Conservation (phyloP, 1,140 invertebrate species). For the Nymphalis io region DNA sequence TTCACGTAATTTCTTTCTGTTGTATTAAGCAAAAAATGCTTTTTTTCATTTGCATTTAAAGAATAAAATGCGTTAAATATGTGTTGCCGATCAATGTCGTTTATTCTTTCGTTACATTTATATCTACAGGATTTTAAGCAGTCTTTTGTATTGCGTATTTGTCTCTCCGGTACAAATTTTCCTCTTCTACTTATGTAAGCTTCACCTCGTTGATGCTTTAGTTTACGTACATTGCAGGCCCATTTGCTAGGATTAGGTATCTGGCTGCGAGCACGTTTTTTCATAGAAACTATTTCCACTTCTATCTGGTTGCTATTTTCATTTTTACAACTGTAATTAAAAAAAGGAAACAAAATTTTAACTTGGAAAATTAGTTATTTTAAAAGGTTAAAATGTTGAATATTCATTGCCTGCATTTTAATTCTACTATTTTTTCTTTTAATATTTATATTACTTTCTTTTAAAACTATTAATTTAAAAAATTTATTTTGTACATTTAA, state of each 20-base stretch:
- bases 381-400: no score
- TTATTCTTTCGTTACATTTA: conserved; percentile 68
- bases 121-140: conserved; percentile 66
- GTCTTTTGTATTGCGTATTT: conserved; percentile 66
- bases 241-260: conserved; percentile 63
- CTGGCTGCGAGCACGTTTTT: conserved; percentile 50
- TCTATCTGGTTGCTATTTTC: conserved; percentile 40
- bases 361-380: neutral
- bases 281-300: conserved; percentile 32
- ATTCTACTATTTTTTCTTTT: no score
- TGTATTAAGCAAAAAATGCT: conserved; percentile 70
- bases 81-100: conserved; percentile 65
- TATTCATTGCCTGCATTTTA: no score
- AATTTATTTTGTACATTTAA: no score
- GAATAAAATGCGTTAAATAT: conserved; percentile 75
- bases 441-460: no score
- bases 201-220: conserved; percentile 70
- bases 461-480: no score
- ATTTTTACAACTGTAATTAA: conserved; percentile 55
- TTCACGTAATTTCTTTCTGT: conserved; percentile 64
- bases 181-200: conserved; percentile 70
- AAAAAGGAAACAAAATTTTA: neutral
- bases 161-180: conserved; percentile 66
- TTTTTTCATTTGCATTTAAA: conserved; percentile 72
- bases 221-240: conserved; percentile 69